Percentiles rank a stretch among this genome's conserved stretches.
phyloP scores from a whole-genome alignment of 2,888 invertebrate species.

The Diaperis boleti region DNA sequence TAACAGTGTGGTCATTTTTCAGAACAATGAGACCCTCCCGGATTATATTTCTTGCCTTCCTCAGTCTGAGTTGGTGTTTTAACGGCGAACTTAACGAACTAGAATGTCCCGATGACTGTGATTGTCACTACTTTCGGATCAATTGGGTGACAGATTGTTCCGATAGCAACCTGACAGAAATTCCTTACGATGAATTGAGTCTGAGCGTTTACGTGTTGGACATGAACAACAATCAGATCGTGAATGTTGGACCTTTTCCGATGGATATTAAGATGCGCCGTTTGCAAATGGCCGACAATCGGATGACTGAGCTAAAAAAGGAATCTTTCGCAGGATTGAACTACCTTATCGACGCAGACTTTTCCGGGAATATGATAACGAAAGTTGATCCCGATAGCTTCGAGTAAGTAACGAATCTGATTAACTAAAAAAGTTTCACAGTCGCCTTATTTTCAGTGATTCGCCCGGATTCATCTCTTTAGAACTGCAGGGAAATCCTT shows the following conservation, averaged over 20 bases:
- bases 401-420: conserved; percentile 66
- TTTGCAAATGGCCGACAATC: conserved; percentile 78
- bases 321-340: conserved; percentile 75
- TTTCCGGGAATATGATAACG: conserved; percentile 76
- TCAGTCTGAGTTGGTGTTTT: conserved; percentile 56
- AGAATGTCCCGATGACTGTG: conserved; percentile 81
- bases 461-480: conserved; percentile 77
- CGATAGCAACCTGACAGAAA: conserved; percentile 77
- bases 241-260: conserved; percentile 73
- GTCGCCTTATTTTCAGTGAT: conserved; percentile 68
- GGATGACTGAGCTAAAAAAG: conserved; percentile 71
- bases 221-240: conserved; percentile 77
- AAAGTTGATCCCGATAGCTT: conserved; percentile 76
- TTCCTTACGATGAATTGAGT: conserved; percentile 78
- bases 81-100: conserved; percentile 76
- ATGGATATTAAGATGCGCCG: conserved; percentile 77
- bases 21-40: conserved; percentile 37
- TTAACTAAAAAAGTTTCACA: conserved; percentile 8
- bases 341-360: conserved; percentile 78
- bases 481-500: conserved; percentile 78
- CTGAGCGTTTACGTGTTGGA: conserved; percentile 78
- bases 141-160: conserved; percentile 85
- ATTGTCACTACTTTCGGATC: conserved; percentile 81
- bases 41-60: conserved; percentile 20
- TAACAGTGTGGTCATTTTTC: conserved; percentile 19